These are phyloP conservation scores for Trematomus bernacchii DNA, from an alignment of 2,797 vertebrate genomes.

Conservation along the genomic window DNA sequence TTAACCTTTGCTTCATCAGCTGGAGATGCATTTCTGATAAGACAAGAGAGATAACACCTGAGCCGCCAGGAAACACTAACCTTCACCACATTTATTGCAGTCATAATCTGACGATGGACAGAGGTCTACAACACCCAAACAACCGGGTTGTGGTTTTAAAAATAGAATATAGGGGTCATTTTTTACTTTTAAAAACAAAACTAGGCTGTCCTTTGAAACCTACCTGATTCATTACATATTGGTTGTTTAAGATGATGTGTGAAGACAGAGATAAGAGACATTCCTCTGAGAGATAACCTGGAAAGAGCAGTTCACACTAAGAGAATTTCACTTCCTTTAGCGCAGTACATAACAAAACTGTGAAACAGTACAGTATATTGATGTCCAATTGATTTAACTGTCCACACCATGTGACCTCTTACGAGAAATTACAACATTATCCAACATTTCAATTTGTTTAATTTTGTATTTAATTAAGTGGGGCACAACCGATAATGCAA, in stretches of 20 bases:
- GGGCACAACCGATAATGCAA: too few species aligned
- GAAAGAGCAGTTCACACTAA: slow-evolving; percentile 27
- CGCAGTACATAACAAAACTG: slow-evolving; percentile 5
- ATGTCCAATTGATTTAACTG: slow-evolving; percentile 24
- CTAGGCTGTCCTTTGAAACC: background rate
- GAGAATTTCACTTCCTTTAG: slow-evolving; percentile 8
- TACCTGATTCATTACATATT: slow-evolving; percentile 6
- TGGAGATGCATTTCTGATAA: slow-evolving; percentile 53
- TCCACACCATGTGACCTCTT: background rate
- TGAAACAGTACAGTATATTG: background rate
- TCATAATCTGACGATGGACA: slow-evolving; percentile 24
- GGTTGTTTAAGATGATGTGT: slow-evolving; percentile 34
- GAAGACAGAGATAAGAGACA: slow-evolving; percentile 69
- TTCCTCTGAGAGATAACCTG: slow-evolving; percentile 70
- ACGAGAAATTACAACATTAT: background rate
- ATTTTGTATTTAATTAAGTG: too few species aligned
- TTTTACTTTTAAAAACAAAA: too few species aligned
- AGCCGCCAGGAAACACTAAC: background rate
- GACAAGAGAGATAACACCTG: slow-evolving; percentile 46
- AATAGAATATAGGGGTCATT: too few species aligned
- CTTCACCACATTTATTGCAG: slow-evolving; percentile 57
- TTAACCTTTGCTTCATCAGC: slow-evolving; percentile 71
- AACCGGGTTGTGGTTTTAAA: slow-evolving; percentile 19
- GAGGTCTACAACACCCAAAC: slow-evolving; percentile 32
- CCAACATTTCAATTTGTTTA: background rate